Base-by-base conservation (phyloP, 2,113 vertebrate genomes). In the Istiophorus platypterus region DNA sequence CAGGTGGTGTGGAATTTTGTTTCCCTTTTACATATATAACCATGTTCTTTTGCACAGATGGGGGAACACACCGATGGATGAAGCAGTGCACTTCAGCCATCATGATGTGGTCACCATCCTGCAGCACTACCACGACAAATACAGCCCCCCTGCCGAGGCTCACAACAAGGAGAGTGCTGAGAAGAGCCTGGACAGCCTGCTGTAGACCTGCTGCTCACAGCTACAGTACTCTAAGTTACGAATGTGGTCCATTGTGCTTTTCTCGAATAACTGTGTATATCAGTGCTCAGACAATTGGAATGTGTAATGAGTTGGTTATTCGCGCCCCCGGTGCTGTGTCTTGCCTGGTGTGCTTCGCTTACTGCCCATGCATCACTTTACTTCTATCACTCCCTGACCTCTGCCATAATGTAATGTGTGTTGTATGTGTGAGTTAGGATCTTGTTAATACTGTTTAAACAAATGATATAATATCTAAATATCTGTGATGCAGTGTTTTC, bases 41-140 rank as follows among this genome's bases (percentile, higher is more conserved):
- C 14, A 39, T 47, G 18, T 24, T 17, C 1, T 2, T 29, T 3
- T 66, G 24, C 1, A 2, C 65, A 99, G 98, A 76, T 99, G 98
- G 98, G 98, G 97, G 22, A 99, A 99, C 89, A 98, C 97, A 0
- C 98, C 98, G 0, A 95, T 97, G 94, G 98, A 99, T 0, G 98
- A 99, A 90, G 98, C 98, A 0, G 93, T 96, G 87, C 97, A 98
- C 74, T 99, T 99, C 2, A 97, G 98, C 84, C 98, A 99, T 90
- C 97, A 98, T 0, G 97, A 99, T 1, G 96, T 99, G 0, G 96
- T 98, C 74, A 95, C 95, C 81, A 95, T 99, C 65, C 96, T 99
- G 78, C 96, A 98, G 85, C 94, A 97, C 1, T 95, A 97, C 92
- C 93, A 95, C n/a, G 95, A 95, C 66, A 96, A 97, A 26, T 97